These are phyloP conservation scores for Takifugu rubripes DNA, from an alignment of 2,797 vertebrate genomes.

Conservation along the genomic window DNA sequence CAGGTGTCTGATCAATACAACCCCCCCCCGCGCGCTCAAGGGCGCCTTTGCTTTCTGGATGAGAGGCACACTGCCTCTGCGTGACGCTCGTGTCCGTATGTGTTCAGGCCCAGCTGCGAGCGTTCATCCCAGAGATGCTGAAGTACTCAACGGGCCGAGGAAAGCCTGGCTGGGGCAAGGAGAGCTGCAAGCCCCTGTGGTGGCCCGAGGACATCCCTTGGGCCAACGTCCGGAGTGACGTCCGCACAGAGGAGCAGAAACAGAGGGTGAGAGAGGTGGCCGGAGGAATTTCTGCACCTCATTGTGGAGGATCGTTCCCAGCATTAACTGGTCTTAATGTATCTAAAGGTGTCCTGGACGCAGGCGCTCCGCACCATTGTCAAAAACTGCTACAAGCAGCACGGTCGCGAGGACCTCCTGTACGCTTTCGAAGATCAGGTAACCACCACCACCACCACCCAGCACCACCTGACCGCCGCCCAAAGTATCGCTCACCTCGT, in stretches of 20 bases:
- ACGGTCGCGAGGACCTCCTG: slow-evolving; percentile 92
- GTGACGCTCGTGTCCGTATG: slow-evolving; percentile 4
- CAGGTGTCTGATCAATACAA: slow-evolving; percentile 57
- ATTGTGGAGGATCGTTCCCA: neutral
- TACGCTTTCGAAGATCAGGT: slow-evolving; percentile 96
- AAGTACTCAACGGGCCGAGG: slow-evolving; percentile 97
- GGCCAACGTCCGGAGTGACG: slow-evolving; percentile 97
- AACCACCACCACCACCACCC: slow-evolving; percentile 59
- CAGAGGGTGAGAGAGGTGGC: slow-evolving; percentile 80
- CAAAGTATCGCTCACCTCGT: slow-evolving; percentile 95
- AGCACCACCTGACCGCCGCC: slow-evolving; percentile 78
- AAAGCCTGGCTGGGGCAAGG: slow-evolving; percentile 98
- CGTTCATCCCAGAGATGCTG: slow-evolving; percentile 99
- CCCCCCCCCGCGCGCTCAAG: slow-evolving; percentile 47
- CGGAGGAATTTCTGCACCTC: neutral
- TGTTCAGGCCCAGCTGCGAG: slow-evolving; percentile 90
- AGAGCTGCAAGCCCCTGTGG: slow-evolving; percentile 98
- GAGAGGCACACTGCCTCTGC: slow-evolving; percentile 8
- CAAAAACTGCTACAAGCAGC: slow-evolving; percentile 99
- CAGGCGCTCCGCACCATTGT: slow-evolving; percentile 95
- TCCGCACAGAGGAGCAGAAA: slow-evolving; percentile 97
- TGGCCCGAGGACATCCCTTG: slow-evolving; percentile 98
- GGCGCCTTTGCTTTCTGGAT: slow-evolving; percentile 15
- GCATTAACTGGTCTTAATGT: too few relatives aligned
- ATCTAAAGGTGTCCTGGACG: slow-evolving; percentile 93